Conservation (phyloP, 23 tunicate species). For the Trididemnum clinides region DNA sequence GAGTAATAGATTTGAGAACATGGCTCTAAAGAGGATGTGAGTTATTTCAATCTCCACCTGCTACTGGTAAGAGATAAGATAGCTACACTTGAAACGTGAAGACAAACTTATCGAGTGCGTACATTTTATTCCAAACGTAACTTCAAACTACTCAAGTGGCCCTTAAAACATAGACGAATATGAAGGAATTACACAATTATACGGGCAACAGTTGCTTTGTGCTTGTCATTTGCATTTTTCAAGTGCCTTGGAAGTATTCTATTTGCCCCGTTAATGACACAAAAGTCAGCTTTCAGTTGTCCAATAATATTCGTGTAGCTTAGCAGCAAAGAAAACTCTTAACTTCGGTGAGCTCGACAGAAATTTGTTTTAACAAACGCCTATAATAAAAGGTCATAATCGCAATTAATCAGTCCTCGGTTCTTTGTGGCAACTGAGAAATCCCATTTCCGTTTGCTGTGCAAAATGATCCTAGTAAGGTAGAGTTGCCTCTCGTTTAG, state of each 20-base stretch:
- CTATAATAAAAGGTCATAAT: too few relatives aligned
- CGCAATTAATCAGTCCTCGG: too few relatives aligned
- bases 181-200: neutral
- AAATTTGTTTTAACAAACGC: too few relatives aligned
- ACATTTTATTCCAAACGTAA: neutral
- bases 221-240: neutral
- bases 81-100: neutral
- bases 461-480: too few relatives aligned
- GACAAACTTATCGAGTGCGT: constrained; percentile 6
- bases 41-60: constrained; percentile 17
- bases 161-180: neutral
- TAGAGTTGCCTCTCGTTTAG: too few relatives aligned
- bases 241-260: neutral
- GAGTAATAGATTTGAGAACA: neutral
- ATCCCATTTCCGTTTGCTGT: too few relatives aligned
- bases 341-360: too few relatives aligned
- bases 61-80: constrained; percentile 9
- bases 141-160: neutral
- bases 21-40: constrained; percentile 1
- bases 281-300: too few relatives aligned
- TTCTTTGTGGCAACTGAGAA: too few relatives aligned
- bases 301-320: too few relatives aligned
- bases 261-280: neutral
- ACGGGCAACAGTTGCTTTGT: neutral
- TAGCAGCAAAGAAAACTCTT: too few relatives aligned